Percentiles rank a stretch among this genome's conserved stretches.
phyloP scores from a whole-genome alignment of 2,113 vertebrate species.

The Felis catus region F.catus_Fca126_mat1.0 CM031426.1:18845501-18846000 shows the following conservation, averaged over 20 bases:
- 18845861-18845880: too few relatives aligned
- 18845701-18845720: too few relatives aligned
- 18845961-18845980: not conserved
- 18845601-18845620: not conserved
- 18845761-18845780: too few relatives aligned
- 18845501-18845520: not conserved
- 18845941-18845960: not conserved
- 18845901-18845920: too few relatives aligned
- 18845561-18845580: not conserved
- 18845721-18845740: too few relatives aligned
- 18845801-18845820: too few relatives aligned
- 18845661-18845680: not conserved
- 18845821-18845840: too few relatives aligned
- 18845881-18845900: too few relatives aligned
- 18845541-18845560: not conserved
- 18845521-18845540: not conserved
- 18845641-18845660: constrained; percentile 16
- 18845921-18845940: not conserved
- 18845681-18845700: not conserved
- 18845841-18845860: too few relatives aligned
- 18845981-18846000: not conserved
- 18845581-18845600: too few relatives aligned
- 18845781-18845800: too few relatives aligned
- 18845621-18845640: not conserved
- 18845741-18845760: too few relatives aligned